Conservation (phyloP, 2,888 invertebrate species). For the Aphelenchoides bicaudatus region DNA sequence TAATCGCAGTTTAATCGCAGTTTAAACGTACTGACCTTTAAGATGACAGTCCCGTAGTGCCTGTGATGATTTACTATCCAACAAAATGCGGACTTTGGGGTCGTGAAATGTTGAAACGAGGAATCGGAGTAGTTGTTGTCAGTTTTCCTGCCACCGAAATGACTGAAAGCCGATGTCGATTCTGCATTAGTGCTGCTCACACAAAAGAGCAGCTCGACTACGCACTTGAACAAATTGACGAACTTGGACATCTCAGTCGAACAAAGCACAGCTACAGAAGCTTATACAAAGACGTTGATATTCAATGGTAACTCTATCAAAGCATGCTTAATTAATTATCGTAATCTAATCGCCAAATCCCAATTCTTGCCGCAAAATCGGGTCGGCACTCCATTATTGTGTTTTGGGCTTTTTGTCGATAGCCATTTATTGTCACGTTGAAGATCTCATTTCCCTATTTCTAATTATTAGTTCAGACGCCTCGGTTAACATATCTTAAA, state of each 20-base stretch:
- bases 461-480: too few species aligned
- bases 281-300: slow-evolving; percentile 47
- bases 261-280: slow-evolving; percentile 49
- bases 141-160: slow-evolving; percentile 97
- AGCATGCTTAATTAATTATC: too few species aligned
- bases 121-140: slow-evolving; percentile 84
- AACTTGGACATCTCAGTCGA: slow-evolving; percentile 45
- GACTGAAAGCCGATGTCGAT: slow-evolving; percentile 72
- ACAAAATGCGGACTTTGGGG: slow-evolving; percentile 90
- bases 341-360: too few species aligned
- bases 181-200: slow-evolving; percentile 90
- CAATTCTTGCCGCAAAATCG: too few species aligned
- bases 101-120: slow-evolving; percentile 75
- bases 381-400: too few species aligned
- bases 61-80: slow-evolving; percentile 87
- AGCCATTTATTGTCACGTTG: too few species aligned
- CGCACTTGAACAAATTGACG: slow-evolving; percentile 44
- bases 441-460: too few species aligned
- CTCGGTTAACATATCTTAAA: too few species aligned
- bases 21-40: too few species aligned
- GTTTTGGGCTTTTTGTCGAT: too few species aligned
- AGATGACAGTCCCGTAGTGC: slow-evolving; percentile 93
- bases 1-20: too few species aligned
- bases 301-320: slow-evolving; percentile 37
- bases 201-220: slow-evolving; percentile 84